Base-by-base conservation (phyloP, 37 sponge, comb jelly and placozoan genomes). In the Spongilla lacustris region DNA sequence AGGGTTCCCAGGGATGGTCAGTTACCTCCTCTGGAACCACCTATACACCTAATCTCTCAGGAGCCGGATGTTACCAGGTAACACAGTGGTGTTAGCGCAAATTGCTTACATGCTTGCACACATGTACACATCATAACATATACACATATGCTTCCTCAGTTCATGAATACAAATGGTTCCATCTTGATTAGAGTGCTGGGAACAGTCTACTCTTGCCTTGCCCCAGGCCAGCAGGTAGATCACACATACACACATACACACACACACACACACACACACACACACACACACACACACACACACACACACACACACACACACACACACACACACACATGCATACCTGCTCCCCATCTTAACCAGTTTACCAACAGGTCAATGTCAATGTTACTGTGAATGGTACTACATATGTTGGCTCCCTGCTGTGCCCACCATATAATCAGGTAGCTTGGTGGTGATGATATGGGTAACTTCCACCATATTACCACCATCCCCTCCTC, bases 21-120 rank as follows among this genome's bases (percentile, higher is more conserved):
- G 58, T 30, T 23, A 26, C 79, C 28, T 58, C 77, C 70, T 50
- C 58, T 14, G 69, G 77, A 2, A 67, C 36, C 32, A 23, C 48
- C 32, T 30, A 38, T 19, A 48, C 41, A 36, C 19, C 71, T 66
- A 48, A 12, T 46, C 17, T 28, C 0, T 84, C 32, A 34, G 93
- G 93, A 12, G 75, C 74, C 46, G 93, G 93, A 26, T 93, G 93
- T 36, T 93, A 93, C 37, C 77, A 89, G 83, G 93, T 93, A 21
- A 22, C 6, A 41, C 6, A 41, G 3, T 41, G 3, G 41, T 41
- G 41, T 41, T 41, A 41, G 3, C 58, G 11, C 58, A 58, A 1
- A 10, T 17, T 17, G 21, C 19, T 13, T 17, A 14, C 58, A 58
- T 17, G 21, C 58, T 19, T 17, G 11, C 21, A 58, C 58, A 58